These are phyloP conservation scores for Melitaea athalia DNA, from an alignment of 2,888 invertebrate species.

Conservation along the genomic window DNA sequence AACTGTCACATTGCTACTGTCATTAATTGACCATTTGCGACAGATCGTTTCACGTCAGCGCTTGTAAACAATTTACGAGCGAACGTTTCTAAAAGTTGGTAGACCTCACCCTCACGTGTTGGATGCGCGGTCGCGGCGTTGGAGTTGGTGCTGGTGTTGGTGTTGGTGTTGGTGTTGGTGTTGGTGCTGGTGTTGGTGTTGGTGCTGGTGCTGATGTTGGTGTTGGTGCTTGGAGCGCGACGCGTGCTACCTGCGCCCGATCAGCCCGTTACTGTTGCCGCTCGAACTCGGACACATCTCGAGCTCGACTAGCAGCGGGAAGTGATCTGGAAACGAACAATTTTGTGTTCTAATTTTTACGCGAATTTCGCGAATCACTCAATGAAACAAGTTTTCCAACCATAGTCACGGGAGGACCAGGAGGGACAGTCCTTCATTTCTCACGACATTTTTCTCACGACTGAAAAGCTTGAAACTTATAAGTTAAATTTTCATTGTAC, in stretches of 20 bases:
- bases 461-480: too few relatives aligned
- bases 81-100: slow-evolving; percentile 29
- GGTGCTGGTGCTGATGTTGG: slow-evolving; percentile 44
- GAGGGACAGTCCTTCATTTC: too few relatives aligned
- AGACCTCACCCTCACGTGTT: slow-evolving; percentile 34
- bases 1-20: too few relatives aligned
- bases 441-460: too few relatives aligned
- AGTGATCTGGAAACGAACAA: slow-evolving; percentile 86
- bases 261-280: slow-evolving; percentile 89
- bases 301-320: slow-evolving; percentile 94
- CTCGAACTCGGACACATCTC: slow-evolving; percentile 92
- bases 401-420: too few relatives aligned
- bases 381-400: too few relatives aligned
- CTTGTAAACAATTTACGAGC: neutral
- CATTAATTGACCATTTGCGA: too few relatives aligned
- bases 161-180: slow-evolving; percentile 46
- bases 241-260: slow-evolving; percentile 91
- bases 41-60: too few relatives aligned
- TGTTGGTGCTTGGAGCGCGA: slow-evolving; percentile 39
- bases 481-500: too few relatives aligned
- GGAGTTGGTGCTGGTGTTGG: slow-evolving; percentile 40
- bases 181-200: slow-evolving; percentile 40
- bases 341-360: too few relatives aligned
- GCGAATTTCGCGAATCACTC: too few relatives aligned
- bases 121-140: slow-evolving; percentile 27